Evolutionary conservation across 2,888 invertebrate genomes (phyloP).

Genomic region (Tipula lateralis): DNA sequence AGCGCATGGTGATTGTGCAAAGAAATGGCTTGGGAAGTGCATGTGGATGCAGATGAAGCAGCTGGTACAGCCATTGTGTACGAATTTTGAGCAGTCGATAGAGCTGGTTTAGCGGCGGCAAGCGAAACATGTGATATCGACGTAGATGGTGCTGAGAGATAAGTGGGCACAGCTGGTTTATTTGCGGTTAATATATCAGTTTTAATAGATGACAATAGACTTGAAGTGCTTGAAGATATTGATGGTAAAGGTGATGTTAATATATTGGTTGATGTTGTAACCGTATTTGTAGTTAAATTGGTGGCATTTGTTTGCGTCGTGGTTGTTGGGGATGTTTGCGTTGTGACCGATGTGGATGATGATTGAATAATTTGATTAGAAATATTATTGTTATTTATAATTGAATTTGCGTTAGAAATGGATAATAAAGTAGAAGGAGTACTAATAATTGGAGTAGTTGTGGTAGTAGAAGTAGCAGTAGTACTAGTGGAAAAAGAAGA

Average conservation of each 20-base stretch:
- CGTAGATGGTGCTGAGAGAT: conserved; percentile 35
- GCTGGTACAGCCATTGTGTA: conserved; percentile 36
- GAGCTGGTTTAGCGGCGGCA: conserved; percentile 32
- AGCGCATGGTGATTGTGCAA: conserved; percentile 38
- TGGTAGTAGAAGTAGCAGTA: conserved; percentile 14
- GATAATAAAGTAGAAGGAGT: background rate
- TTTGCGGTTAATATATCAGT: conserved; percentile 30
- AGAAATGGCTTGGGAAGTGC: conserved; percentile 37
- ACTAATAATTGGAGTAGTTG: conserved; percentile 26
- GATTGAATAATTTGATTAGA: conserved; percentile 26
- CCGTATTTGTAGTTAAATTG: conserved; percentile 20
- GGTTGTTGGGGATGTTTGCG: conserved; percentile 25
- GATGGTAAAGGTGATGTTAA: background rate
- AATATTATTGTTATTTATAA: background rate
- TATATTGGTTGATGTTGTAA: conserved; percentile 32
- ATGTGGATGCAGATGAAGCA: conserved; percentile 35
- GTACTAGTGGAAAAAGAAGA: background rate
- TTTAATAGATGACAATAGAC: background rate
- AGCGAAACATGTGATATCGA: conserved; percentile 33
- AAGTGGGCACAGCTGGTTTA: conserved; percentile 31
- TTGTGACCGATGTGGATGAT: conserved; percentile 28
- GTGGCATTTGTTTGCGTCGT: conserved; percentile 26
- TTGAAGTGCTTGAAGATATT: background rate
- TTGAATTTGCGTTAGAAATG: background rate
- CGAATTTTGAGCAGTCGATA: conserved; percentile 31